Evolutionary conservation across 2,888 invertebrate species (phyloP).

Genomic region (Calephelis perditalis): DNA sequence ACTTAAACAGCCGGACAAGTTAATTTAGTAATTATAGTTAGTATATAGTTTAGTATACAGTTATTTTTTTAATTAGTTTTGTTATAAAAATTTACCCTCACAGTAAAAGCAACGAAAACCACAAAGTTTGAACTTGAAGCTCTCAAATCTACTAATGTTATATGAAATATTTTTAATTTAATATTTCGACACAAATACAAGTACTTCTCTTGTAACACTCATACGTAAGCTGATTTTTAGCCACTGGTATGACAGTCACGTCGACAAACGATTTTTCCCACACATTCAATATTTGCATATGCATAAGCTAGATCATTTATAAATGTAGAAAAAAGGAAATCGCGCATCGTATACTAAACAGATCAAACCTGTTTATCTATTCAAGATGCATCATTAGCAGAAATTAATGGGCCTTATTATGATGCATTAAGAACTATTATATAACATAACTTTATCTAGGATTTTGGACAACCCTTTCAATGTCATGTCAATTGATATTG

Average conservation of each 20-base stretch:
- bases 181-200: too few relatives aligned
- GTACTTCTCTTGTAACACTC: background rate
- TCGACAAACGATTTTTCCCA: constrained; percentile 49
- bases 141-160: too few relatives aligned
- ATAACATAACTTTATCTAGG: constrained; percentile 13
- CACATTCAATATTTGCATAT: constrained; percentile 49
- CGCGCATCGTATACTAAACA: constrained; percentile 58
- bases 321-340: constrained; percentile 39
- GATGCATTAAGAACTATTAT: background rate
- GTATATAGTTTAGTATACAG: too few relatives aligned
- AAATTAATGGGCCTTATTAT: background rate
- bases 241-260: background rate
- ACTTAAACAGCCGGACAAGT: too few relatives aligned
- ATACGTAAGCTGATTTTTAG: background rate
- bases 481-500: background rate
- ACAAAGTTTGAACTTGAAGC: too few relatives aligned
- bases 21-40: too few relatives aligned
- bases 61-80: too few relatives aligned
- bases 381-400: constrained; percentile 42
- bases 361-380: constrained; percentile 72
- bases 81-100: too few relatives aligned
- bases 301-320: constrained; percentile 48
- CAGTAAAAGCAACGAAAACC: too few relatives aligned
- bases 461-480: constrained; percentile 21
- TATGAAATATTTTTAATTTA: too few relatives aligned